These are phyloP conservation scores for Aphelinus certus DNA, from an alignment of 1,140 invertebrate genomes.

Conservation along the genomic window DNA sequence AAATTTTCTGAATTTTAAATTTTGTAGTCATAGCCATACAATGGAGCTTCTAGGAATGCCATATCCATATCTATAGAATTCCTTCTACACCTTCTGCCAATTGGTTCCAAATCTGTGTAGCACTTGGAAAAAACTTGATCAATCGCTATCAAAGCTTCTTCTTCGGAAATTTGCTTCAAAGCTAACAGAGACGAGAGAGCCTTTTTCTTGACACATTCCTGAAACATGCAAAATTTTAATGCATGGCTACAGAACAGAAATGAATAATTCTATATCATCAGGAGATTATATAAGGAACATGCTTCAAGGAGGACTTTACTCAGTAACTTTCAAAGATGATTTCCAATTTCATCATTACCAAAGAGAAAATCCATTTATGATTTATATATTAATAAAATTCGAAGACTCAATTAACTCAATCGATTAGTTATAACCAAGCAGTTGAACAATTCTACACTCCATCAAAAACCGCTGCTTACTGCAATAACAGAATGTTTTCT, in stretches of 20 bases:
- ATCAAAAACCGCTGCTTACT: too few species aligned
- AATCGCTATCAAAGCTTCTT: conserved; percentile 80
- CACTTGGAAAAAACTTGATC: conserved; percentile 92
- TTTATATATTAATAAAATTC: too few species aligned
- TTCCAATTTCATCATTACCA: too few species aligned
- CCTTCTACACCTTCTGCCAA: conserved; percentile 83
- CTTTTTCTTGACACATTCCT: conserved; percentile 92
- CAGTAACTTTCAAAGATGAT: too few species aligned
- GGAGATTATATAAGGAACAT: too few species aligned
- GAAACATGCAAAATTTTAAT: conserved; percentile 49
- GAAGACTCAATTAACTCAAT: too few species aligned
- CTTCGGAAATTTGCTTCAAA: conserved; percentile 77
- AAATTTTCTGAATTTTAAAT: conserved; percentile 9
- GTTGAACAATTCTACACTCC: too few species aligned
- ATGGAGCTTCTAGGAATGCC: conserved; percentile 79
- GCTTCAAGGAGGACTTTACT: too few species aligned
- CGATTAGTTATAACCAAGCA: too few species aligned
- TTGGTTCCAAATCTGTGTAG: conserved; percentile 92
- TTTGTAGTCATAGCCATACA: conserved; percentile 80
- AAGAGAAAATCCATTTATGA: too few species aligned
- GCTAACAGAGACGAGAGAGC: conserved; percentile 84
- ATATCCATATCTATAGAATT: conserved; percentile 80
- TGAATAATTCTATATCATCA: too few species aligned
- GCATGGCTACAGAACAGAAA: background rate
- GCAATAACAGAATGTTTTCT: too few species aligned